Base-by-base conservation (phyloP, 2,888 invertebrate species). In the Ethmia dodecea region DNA sequence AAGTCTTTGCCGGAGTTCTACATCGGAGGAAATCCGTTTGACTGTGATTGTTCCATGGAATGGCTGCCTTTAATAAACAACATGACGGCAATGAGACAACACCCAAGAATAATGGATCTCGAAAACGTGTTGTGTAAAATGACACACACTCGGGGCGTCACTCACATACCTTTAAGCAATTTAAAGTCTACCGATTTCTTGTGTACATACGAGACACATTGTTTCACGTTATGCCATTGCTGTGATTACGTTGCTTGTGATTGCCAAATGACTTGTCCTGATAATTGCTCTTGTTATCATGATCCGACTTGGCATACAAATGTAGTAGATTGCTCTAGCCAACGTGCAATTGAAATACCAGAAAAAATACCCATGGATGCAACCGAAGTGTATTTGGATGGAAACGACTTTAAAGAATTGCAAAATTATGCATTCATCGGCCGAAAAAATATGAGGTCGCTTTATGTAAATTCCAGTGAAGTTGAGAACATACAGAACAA, bases 201-300 rank as follows among this genome's bases (percentile, higher is more conserved):
- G 45, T 97, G 97, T 73, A 92, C 92, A 38, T 97, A 97, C 75
- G 94, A 94, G 64, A 92, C 94, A 4, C 96, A 97, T 73, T 98
- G 98, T 76, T 97, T 97, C 60, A 94, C 96, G 16, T 87, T 95
- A 18, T 98, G 98, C 71, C 95, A 96, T 61, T 98, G 98, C 72
- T 98, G 98, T 72, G 97, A 97, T 68, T 97, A 95, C 70, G 96
- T 96, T 62, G 95, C 95, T 25, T 98, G 98, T 69, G 97, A 97
- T 79, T 98, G 98, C 80, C 95, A 97, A 86, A 96, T 97, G 94
- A 96, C 94, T 42, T 98, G 98, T 62, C 98, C 98, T 5, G 90
- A 91, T 56, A 95, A 95, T 68, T 98, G 98, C 78, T 93, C 94
- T 47, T 98, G 98, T 75, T 97, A 95, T 81, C 96, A 96, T 71